Base-by-base conservation (phyloP, 1,140 invertebrate species). In the Chironomus tepperi region DNA sequence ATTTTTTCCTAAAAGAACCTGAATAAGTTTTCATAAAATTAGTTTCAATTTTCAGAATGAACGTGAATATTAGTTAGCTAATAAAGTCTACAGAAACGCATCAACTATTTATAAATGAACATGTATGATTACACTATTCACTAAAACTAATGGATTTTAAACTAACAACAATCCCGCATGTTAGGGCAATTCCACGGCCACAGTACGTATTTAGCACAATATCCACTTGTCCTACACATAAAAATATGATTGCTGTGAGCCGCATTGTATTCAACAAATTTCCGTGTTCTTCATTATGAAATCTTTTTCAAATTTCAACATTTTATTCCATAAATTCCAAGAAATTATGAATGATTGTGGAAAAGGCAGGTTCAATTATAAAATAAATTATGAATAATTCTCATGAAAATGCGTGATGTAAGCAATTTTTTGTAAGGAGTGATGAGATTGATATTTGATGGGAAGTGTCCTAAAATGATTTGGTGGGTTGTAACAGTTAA, bases 201-300 rank as follows among this genome's bases (percentile, higher is more conserved):
- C 93, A 96, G 87, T 96, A 95, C 75, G 94, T 96, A 85, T 96
- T 95, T 78, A 95, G 95, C 79, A 97, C 94, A 81, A 97, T 94
- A 85, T 97, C 95, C 78, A 89, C 89, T 81, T 91, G 91, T 79
- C 89, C 89, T 78, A 91, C 89, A 87, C 89, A 90, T 82, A 90
- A 88, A 85, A 95, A 94, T 76, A 93, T 95, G 83, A 93, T 94
- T 81, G 92, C 91, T 79, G 93, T 94, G 87, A 96, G 88, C 93
- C 93, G 95, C 91, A 95, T 93, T 80, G 93, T 92, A 87, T 95
- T 95, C 83, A 95, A 88, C 83, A 94, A 90, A 88, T 95, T 95
- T 78, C 90, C 91, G 86, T 95, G 93, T 83, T 92, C 91, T 83
- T 90, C 89, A 84, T 93, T 91, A 84, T 93, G 91, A 85, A 91